phyloP scores from a whole-genome alignment of 2,113 vertebrate species.

The Lamprologus lemairii region DNA sequence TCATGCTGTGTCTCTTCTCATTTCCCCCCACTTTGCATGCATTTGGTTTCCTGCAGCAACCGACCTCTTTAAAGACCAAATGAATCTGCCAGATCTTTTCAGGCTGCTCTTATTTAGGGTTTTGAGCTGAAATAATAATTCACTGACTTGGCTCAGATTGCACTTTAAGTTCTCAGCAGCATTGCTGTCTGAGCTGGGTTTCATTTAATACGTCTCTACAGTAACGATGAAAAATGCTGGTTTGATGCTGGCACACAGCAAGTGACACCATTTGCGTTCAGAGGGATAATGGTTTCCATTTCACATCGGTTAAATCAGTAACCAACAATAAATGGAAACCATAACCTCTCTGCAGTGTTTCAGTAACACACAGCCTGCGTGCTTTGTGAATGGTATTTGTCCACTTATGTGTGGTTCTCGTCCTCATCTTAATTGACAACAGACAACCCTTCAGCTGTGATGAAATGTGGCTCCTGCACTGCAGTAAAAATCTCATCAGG shows the following conservation, averaged over 20 bases:
- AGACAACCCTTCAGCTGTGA: not conserved
- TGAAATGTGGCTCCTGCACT: not conserved
- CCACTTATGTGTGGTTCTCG: not conserved
- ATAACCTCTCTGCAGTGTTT: not conserved
- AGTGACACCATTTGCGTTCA: not conserved
- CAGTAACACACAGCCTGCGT: not conserved
- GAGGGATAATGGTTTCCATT: conserved; percentile 7
- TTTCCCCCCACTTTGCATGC: not conserved
- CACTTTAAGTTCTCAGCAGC: conserved; percentile 8
- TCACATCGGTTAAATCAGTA: not conserved
- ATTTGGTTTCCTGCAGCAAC: conserved; percentile 27
- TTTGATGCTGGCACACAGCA: not conserved
- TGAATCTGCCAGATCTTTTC: conserved; percentile 28
- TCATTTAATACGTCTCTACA: conserved; percentile 1
- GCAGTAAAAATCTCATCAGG: not conserved
- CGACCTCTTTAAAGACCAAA: not conserved
- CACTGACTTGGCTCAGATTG: not conserved
- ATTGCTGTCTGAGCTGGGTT: not conserved
- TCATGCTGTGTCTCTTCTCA: not conserved
- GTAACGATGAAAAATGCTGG: not conserved
- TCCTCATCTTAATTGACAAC: not conserved
- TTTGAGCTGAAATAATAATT: conserved; percentile 9
- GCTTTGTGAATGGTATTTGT: not conserved
- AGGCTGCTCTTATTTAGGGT: conserved; percentile 19
- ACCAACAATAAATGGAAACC: not conserved